These are phyloP conservation scores for Acanthaster planci DNA, from an alignment of 35 echinoderm and acorn worm species.

Conservation along the genomic window DNA sequence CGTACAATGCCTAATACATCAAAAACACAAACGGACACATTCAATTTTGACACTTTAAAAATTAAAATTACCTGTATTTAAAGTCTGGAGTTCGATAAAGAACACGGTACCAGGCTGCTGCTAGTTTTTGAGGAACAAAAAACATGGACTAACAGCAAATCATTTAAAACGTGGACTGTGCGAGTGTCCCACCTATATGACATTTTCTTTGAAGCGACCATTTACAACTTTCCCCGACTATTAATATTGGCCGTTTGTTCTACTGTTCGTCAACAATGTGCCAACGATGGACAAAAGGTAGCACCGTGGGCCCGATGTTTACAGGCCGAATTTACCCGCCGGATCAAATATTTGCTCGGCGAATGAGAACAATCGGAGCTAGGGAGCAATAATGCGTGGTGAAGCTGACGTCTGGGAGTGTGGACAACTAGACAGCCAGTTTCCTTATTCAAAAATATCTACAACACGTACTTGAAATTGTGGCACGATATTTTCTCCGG, in stretches of 20 bases:
- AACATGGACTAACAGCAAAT: too few species aligned
- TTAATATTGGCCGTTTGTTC: background rate
- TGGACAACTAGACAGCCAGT: too few species aligned
- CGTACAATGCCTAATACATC: slow-evolving; percentile 69
- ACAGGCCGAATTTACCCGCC: background rate
- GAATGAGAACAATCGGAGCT: too few species aligned
- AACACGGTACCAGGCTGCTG: background rate
- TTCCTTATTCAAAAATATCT: too few species aligned
- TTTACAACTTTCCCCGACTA: background rate
- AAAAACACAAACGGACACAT: slow-evolving; percentile 1
- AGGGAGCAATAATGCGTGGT: too few species aligned
- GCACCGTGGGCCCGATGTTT: background rate
- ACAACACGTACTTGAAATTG: too few species aligned
- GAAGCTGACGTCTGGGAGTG: too few species aligned
- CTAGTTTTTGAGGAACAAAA: background rate
- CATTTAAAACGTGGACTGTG: too few species aligned
- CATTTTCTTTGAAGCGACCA: too few species aligned
- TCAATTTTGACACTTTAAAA: background rate
- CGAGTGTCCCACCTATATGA: too few species aligned
- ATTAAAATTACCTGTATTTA: background rate
- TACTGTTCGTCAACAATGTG: background rate
- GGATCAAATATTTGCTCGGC: background rate
- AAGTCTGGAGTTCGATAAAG: background rate
- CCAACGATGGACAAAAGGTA: background rate
- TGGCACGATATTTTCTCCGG: too few species aligned